Base-by-base conservation (phyloP, 2,113 vertebrate species). In the Bettongia penicillata region DNA sequence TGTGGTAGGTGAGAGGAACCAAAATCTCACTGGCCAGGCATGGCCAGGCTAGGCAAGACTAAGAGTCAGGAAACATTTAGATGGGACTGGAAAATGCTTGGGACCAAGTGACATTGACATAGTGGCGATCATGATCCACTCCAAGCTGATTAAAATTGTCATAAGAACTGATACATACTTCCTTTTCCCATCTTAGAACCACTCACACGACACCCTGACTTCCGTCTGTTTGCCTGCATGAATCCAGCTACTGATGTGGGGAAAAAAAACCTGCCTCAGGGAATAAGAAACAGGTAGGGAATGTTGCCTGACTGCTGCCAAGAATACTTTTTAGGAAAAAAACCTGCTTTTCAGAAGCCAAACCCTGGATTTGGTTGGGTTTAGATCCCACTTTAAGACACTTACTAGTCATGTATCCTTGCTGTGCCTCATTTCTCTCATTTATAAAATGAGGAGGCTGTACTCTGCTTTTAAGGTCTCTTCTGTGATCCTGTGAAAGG, bases 231-330 rank as follows among this genome's bases (percentile, higher is more conserved):
- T 98, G 99, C 99, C 2, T 99, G 99, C 98, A 99, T 99, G 99
- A 99, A 99, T 97, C 99, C 99, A 95, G 99, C 99, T 92, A 99
- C 99, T 31, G 99, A 99, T 97, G 99, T 99, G 90, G 99, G 99
- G 68, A 99, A 99, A 98, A 99, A 99, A 98, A 99, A 99, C 98
- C 99, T 99, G 49, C 99, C 99, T 94, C 99, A 99, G 92, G 99
- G 99, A 97, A 99, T 99, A 97, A 99, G 99, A 97, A 99, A 99
- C 98, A 99, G 99, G 99, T 99, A 97, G 94, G 10, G 51, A n/a
- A 48, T 77, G 19, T 61, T 68, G 51, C 14, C 25, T 94, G 31
- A 25, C 51, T 94, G 26, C 10, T 53, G 22, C 14, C 50, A 77
- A 92, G 52, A 95, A 19, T 5, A 93, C 91, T 49, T 94, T 93